These are phyloP conservation scores for Cyphomyrus plagiostoma DNA, from an alignment of 2,113 vertebrate genomes.

Conservation along the genomic window DNA sequence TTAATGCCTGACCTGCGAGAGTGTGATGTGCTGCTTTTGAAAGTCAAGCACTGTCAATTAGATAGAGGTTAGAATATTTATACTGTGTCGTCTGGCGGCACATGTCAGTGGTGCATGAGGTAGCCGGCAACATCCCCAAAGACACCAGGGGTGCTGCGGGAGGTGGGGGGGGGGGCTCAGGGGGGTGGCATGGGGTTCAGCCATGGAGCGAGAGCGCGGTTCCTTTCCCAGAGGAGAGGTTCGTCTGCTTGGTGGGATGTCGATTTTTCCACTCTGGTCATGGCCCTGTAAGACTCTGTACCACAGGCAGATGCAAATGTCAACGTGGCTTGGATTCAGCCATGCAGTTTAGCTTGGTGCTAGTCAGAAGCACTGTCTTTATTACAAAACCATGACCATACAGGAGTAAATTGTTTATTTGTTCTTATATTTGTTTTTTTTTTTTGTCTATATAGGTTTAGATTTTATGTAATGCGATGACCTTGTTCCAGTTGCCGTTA, in stretches of 20 bases:
- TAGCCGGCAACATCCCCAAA: not conserved
- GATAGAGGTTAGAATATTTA: not conserved
- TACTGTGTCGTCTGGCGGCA: not conserved
- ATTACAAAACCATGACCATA: not conserved
- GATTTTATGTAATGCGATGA: conserved; percentile 46
- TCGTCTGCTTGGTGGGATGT: not conserved
- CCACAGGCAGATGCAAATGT: not conserved
- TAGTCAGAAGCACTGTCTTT: not conserved
- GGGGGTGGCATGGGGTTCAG: not conserved
- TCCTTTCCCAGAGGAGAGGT: not conserved
- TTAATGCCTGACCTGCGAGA: not conserved
- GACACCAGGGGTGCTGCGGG: not conserved
- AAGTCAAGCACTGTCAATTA: not conserved
- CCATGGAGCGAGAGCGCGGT: not conserved
- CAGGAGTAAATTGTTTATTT: not conserved
- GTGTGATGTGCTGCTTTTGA: not conserved
- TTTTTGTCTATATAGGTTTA: not conserved
- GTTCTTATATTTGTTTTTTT: not conserved
- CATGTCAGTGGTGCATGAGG: not conserved
- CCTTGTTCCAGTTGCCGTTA: conserved; percentile 28
- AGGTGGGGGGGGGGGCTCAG: not conserved
- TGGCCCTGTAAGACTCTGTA: not conserved
- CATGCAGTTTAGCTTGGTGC: not conserved
- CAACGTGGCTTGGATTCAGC: not conserved
- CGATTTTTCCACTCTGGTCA: not conserved